Evolutionary conservation across 2,797 vertebrate species (phyloP), one percentile per base, ranked within the genome.

Genomic region (Salarias fasciatus): DNA sequence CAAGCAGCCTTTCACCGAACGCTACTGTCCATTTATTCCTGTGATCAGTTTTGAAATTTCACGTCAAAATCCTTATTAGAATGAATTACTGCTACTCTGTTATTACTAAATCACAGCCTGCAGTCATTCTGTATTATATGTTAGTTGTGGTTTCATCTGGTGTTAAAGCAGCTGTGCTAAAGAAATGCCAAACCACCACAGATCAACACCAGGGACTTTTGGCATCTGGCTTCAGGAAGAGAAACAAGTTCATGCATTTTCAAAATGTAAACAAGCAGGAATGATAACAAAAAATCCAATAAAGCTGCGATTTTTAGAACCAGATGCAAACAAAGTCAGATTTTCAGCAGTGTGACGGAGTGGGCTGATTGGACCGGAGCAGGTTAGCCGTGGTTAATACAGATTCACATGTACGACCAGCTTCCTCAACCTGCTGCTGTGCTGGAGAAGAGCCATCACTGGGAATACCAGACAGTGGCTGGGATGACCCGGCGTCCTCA

Each of bases 361-460:
- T 60, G 53, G 18, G 18, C 18, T 3, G 18, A 24, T 24, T 77
- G 18, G 53, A 55, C 2, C 41, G 56, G 40, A 75, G 63, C 54
- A 4, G 64, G 83, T 91, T 88, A 90, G 75, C 79, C 78, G 69
- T 71, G 78, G 78, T 87, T 86, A 87, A 82, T 77, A 63, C 14
- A n/a, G n/a, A 46, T 86, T 77, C 81, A 69, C 62, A 74, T 59
- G 67, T 57, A 71, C 3, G 40, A 72, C 75, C 83, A 81, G 87
- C 78, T 60, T 72, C 71, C 76, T 87, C 80, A 80, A 92, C 91
- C 92, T 92, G 84, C 70, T 86, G 82, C 64, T 84, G 75, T 71
- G 66, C 71, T 68, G 89, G 82, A 51, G 85, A 79, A 66, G 86
- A 85, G 74, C 88, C 88, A 55, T 88, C 86, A 15, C 86, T 72